Conservation (phyloP, 2,888 invertebrate species). For the Byasa hedistus region DNA sequence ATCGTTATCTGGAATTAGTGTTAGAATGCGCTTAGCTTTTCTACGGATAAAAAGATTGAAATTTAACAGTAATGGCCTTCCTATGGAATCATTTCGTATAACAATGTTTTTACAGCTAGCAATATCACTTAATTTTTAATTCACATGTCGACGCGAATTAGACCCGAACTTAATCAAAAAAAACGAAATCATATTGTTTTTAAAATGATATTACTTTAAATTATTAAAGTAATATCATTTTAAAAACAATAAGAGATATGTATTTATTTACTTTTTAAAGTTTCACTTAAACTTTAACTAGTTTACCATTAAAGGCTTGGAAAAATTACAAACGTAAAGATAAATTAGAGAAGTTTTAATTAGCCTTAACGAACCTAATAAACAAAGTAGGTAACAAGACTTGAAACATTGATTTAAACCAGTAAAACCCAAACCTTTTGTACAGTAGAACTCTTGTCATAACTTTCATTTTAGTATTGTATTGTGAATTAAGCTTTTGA, state of each 20-base stretch:
- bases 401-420: background rate
- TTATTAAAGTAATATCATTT: too few relatives aligned
- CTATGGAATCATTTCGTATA: background rate
- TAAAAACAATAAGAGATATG: too few relatives aligned
- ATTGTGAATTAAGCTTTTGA: too few relatives aligned
- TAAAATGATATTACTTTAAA: too few relatives aligned
- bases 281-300: too few relatives aligned
- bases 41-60: background rate
- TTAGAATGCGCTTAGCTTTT: background rate
- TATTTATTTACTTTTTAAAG: too few relatives aligned
- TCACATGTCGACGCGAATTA: background rate
- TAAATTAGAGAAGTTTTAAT: conserved; percentile 13
- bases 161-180: too few relatives aligned
- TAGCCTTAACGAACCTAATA: conserved; percentile 3
- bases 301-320: too few relatives aligned
- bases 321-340: background rate
- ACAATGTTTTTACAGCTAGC: background rate
- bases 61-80: background rate
- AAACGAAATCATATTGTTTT: too few relatives aligned
- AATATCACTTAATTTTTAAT: background rate
- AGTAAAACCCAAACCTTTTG: background rate
- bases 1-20: background rate
- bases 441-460: too few relatives aligned
- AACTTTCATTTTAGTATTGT: too few relatives aligned
- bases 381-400: background rate